Percentiles rank a stretch among this genome's conserved stretches.
Conservation (phyloP, 2,797 vertebrate genomes). For the Lithobates sylvaticus region DNA sequence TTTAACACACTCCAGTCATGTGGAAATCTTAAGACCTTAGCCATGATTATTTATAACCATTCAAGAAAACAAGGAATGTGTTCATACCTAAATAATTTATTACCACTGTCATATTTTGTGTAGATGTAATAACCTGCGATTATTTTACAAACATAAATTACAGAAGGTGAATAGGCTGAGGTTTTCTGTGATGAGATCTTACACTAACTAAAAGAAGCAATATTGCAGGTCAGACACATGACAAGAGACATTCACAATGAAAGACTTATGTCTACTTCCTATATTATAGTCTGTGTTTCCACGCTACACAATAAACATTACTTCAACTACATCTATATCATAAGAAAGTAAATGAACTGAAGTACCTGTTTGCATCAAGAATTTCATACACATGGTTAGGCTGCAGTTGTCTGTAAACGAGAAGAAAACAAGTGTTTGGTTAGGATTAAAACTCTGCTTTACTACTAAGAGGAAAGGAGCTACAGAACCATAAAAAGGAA, state of each 20-base stretch:
- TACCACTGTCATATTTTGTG: neutral
- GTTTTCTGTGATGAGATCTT: neutral
- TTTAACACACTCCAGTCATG: neutral
- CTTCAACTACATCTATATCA: neutral
- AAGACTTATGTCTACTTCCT: slow-evolving; percentile 4
- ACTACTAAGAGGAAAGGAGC: slow-evolving; percentile 42
- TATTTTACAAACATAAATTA: neutral
- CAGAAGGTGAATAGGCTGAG: neutral
- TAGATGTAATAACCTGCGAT: neutral
- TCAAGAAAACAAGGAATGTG: neutral
- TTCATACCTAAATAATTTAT: neutral
- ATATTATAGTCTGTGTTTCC: slow-evolving; percentile 1
- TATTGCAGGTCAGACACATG: neutral
- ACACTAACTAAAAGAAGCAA: neutral
- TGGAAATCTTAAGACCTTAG: neutral
- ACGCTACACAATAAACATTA: neutral
- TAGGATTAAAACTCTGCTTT: slow-evolving; percentile 6
- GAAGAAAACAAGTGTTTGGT: slow-evolving; percentile 56
- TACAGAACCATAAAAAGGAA: slow-evolving; percentile 23
- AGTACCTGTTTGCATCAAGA: slow-evolving; percentile 75
- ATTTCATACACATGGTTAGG: slow-evolving; percentile 73
- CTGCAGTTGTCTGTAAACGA: slow-evolving; percentile 69
- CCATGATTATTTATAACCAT: neutral
- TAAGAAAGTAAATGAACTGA: slow-evolving; percentile 19
- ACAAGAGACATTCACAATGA: neutral